A percentile compares a stretch with the other conserved stretches of the same genome.
Evolutionary conservation across 2,113 vertebrate species (phyloP).

Genomic region (Elephas maximus): DNA sequence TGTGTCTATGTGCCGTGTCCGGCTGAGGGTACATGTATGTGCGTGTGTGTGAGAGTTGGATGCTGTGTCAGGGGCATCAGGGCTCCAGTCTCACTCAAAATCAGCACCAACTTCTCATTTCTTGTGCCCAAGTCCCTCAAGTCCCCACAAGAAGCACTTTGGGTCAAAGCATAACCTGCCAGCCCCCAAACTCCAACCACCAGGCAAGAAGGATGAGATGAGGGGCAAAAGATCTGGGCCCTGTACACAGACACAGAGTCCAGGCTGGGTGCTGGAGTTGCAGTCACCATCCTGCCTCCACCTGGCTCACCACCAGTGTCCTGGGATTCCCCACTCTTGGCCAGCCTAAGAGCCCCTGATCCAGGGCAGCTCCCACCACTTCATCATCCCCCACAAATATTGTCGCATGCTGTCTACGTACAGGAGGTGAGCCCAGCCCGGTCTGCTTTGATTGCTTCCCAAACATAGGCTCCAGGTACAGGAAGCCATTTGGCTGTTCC

Average conservation of each 20-base stretch:
- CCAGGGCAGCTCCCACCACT: not conserved
- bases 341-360: conserved; percentile 31
- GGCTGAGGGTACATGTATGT: not conserved
- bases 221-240: not conserved
- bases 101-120: not conserved
- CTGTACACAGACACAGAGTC: not conserved
- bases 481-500: not conserved
- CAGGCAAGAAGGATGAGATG: not conserved
- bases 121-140: not conserved
- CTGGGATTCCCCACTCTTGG: not conserved
- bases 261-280: not conserved
- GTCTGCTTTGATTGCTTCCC: conserved; percentile 73
- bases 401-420: conserved; percentile 68
- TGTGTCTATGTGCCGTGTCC: not conserved
- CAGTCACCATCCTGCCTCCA: not conserved
- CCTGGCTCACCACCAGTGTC: not conserved
- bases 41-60: not conserved
- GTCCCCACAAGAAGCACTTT: not conserved
- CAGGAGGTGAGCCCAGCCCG: conserved; percentile 69
- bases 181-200: not conserved
- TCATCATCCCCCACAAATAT: conserved; percentile 57
- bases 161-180: not conserved
- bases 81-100: not conserved
- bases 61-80: not conserved
- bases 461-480: not conserved